phyloP scores from a whole-genome alignment of 2,797 vertebrate genomes.

The Chromobotia macracanthus region DNA sequence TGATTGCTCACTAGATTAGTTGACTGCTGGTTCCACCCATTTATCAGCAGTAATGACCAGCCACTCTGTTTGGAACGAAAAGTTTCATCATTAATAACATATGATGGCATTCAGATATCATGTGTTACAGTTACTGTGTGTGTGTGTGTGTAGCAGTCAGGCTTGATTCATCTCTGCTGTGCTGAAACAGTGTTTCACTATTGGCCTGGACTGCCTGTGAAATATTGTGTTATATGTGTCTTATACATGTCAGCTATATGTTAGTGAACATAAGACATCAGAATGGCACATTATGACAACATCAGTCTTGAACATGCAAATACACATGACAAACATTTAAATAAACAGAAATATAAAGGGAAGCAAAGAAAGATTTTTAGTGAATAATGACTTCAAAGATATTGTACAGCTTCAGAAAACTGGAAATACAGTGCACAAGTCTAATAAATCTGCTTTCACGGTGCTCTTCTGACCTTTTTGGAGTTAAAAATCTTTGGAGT shows the following conservation, averaged over 20 bases:
- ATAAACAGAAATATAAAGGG: too few species aligned
- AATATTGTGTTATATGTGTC: too few species aligned
- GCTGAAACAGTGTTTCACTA: constrained; percentile 73
- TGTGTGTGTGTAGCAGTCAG: constrained; percentile 61
- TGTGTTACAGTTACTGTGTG: constrained; percentile 57
- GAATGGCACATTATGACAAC: constrained; percentile 58
- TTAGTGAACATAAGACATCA: constrained; percentile 75
- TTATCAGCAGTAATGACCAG: constrained; percentile 56
- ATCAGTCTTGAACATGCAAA: constrained; percentile 50
- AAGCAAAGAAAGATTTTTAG: background rate
- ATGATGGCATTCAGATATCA: constrained; percentile 57
- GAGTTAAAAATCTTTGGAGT: too few species aligned
- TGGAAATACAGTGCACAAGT: too few species aligned
- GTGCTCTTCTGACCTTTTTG: too few species aligned
- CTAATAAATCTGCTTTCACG: too few species aligned
- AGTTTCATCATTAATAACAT: constrained; percentile 64
- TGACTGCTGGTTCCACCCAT: constrained; percentile 54
- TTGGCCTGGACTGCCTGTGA: constrained; percentile 75
- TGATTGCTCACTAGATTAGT: constrained; percentile 58
- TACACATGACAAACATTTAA: constrained; percentile 23
- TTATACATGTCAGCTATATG: constrained; percentile 76
- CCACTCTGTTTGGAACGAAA: constrained; percentile 49
- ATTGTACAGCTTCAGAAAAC: too few species aligned
- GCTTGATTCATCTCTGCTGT: constrained; percentile 68
- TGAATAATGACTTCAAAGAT: background rate